A percentile compares a stretch with the other conserved stretches of the same genome.
Evolutionary conservation across 2,797 vertebrate genomes (phyloP).

Genomic region (Anabas testudineus): DNA sequence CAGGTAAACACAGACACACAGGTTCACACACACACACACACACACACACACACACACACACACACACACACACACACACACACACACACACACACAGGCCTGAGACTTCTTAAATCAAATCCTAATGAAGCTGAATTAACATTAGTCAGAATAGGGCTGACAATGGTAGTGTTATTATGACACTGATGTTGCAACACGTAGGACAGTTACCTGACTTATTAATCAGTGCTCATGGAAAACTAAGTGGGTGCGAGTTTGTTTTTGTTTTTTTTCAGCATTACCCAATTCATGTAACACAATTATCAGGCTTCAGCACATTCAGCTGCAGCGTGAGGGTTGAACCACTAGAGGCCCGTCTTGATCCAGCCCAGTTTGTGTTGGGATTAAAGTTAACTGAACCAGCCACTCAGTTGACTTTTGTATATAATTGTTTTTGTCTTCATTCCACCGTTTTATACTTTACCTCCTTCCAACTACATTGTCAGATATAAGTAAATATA

Average conservation of each 20-base stretch:
- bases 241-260: too few species aligned
- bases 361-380: neutral
- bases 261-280: too few species aligned
- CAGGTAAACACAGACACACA: conserved; percentile 35
- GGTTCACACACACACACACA: neutral
- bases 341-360: conserved; percentile 67
- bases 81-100: conserved; percentile 2
- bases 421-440: neutral
- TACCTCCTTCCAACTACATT: neutral
- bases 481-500: neutral
- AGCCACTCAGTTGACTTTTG: neutral
- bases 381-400: neutral
- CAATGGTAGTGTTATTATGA: conserved; percentile 4
- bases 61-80: conserved; percentile 19
- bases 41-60: neutral
- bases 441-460: neutral
- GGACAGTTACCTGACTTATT: neutral
- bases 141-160: neutral
- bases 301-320: neutral
- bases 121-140: neutral
- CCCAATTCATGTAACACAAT: neutral
- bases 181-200: neutral
- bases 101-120: conserved; percentile 19
- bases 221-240: neutral
- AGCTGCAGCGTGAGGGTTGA: conserved; percentile 4